Evolutionary conservation across 2,888 invertebrate species (phyloP).

Genomic region (Dynastes grantii): DNA sequence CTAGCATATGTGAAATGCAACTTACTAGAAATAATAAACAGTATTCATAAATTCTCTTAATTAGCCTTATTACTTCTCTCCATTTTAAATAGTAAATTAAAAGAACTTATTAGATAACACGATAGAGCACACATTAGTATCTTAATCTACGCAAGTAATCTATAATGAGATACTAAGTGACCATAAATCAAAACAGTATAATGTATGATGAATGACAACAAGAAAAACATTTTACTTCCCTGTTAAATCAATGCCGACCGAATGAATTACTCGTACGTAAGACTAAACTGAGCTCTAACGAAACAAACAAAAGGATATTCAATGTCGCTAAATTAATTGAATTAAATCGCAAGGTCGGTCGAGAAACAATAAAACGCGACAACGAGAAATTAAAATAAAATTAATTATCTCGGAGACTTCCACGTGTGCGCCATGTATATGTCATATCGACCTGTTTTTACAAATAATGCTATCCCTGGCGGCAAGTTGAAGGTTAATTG

Average conservation of each 20-base stretch:
- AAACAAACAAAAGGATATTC: background rate
- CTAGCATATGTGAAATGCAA: background rate
- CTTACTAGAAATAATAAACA: background rate
- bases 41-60: constrained; percentile 6
- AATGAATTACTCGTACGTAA: background rate
- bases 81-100: background rate
- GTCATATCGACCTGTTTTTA: constrained; percentile 52
- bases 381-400: constrained; percentile 36
- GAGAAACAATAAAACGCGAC: constrained; percentile 7
- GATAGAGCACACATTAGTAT: background rate
- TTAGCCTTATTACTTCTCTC: constrained; percentile 9
- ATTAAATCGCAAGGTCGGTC: background rate
- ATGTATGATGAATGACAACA: background rate
- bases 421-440: constrained; percentile 46
- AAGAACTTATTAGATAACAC: background rate
- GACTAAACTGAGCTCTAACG: background rate
- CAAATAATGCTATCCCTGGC: constrained; percentile 49
- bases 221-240: background rate
- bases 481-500: constrained; percentile 53
- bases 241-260: too few species aligned
- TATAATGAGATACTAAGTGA: too few species aligned
- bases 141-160: too few species aligned
- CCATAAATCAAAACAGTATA: too few species aligned
- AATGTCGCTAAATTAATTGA: constrained; percentile 25
- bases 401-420: constrained; percentile 42